These are phyloP conservation scores for Zelleria hepariella DNA, from an alignment of 2,888 invertebrate genomes.

Conservation along the genomic window DNA sequence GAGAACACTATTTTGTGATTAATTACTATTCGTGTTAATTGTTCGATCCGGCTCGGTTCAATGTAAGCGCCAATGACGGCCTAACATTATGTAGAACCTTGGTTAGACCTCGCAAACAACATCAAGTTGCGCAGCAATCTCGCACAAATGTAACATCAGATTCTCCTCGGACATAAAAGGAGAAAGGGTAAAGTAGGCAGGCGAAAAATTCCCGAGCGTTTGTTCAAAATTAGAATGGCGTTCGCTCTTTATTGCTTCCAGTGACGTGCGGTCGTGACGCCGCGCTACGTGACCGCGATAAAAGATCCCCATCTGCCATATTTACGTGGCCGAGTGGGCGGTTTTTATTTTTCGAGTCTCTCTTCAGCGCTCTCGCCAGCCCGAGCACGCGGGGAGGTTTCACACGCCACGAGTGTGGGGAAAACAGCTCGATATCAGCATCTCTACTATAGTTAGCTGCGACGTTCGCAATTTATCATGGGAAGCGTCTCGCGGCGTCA, in stretches of 20 bases:
- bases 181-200: constrained; percentile 14
- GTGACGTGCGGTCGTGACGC: constrained; percentile 69
- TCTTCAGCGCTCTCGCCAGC: constrained; percentile 43
- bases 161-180: constrained; percentile 1
- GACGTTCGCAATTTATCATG: constrained; percentile 4
- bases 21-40: constrained; percentile 56
- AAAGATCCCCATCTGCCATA: constrained; percentile 72
- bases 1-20: constrained; percentile 53
- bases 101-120: neutral
- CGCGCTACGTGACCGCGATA: constrained; percentile 70
- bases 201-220: constrained; percentile 57
- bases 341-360: constrained; percentile 63
- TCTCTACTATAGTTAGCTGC: neutral
- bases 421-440: constrained; percentile 27
- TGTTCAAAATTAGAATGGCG: constrained; percentile 67
- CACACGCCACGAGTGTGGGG: constrained; percentile 54
- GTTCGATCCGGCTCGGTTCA: constrained; percentile 46
- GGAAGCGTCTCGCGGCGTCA: neutral
- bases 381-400: constrained; percentile 50
- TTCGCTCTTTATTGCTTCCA: constrained; percentile 59
- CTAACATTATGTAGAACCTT: no score
- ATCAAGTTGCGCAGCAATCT: neutral
- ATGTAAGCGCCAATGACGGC: constrained; percentile 31
- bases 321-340: constrained; percentile 69
- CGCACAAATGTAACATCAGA: neutral